Evolutionary conservation across 2,797 vertebrate species (phyloP).

Genomic region (Argyrosomus regius): DNA sequence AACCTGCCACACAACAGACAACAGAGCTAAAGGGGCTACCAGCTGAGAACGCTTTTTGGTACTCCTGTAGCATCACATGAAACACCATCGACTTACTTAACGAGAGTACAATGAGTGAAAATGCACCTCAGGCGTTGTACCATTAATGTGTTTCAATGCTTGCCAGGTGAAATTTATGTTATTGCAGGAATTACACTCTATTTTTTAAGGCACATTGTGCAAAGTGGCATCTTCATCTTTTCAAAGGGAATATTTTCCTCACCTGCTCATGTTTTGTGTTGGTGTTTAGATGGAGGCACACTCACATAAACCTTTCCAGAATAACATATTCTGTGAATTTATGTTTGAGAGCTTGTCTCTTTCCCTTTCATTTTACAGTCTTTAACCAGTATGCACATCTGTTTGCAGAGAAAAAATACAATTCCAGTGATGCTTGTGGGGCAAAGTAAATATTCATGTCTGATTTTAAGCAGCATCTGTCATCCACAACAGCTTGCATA

Average conservation of each 20-base stretch:
- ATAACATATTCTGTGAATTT: conserved; percentile 31
- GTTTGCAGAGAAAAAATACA: conserved; percentile 18
- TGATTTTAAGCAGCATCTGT: conserved; percentile 43
- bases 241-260: neutral
- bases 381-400: conserved; percentile 49
- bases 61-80: conserved; percentile 13
- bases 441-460: conserved; percentile 46
- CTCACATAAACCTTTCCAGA: conserved; percentile 14
- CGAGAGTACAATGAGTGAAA: conserved; percentile 8
- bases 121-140: conserved; percentile 1
- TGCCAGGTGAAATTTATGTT: neutral
- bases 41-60: conserved; percentile 14
- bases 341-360: conserved; percentile 25
- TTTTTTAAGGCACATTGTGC: neutral
- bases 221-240: neutral
- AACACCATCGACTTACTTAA: conserved; percentile 2
- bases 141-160: neutral
- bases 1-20: conserved; percentile 4
- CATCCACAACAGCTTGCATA: conserved; percentile 40
- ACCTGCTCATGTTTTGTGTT: neutral
- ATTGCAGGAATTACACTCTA: neutral
- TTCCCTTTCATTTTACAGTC: conserved; percentile 15
- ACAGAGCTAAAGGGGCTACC: conserved; percentile 18
- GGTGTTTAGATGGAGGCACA: neutral
- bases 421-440: conserved; percentile 21